These are phyloP conservation scores for Myocastor coypus DNA, from an alignment of 2,113 vertebrate species.

Conservation along the genomic window DNA sequence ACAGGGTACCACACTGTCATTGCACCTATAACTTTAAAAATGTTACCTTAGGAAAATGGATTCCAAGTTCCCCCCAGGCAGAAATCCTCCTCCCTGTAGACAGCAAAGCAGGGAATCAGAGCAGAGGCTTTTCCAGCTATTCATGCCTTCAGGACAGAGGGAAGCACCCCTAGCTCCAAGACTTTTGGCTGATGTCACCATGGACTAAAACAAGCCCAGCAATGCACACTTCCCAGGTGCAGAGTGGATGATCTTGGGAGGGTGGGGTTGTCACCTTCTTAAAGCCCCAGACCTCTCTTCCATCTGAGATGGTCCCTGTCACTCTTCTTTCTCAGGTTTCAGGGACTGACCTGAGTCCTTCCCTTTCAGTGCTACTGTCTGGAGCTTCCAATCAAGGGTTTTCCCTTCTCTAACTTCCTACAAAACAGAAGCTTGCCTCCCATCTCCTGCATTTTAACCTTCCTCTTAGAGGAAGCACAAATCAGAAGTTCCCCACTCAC, in stretches of 20 bases:
- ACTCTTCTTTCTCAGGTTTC: not conserved
- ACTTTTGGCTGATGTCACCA: not conserved
- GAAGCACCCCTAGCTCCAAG: not conserved
- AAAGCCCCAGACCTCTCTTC: not conserved
- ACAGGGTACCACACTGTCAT: not conserved
- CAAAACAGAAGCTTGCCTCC: slow-evolving; percentile 29
- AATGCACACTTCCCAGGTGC: slow-evolving; percentile 43
- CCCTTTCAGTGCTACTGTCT: slow-evolving; percentile 13
- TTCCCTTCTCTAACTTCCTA: slow-evolving; percentile 42
- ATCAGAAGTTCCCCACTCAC: slow-evolving; percentile 68
- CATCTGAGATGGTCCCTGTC: not conserved
- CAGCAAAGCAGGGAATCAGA: not conserved
- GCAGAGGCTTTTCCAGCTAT: not conserved
- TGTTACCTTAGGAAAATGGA: not conserved
- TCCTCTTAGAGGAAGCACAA: slow-evolving; percentile 67
- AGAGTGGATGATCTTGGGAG: not conserved
- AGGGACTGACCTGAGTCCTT: not conserved
- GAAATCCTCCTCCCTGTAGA: not conserved
- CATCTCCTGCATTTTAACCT: slow-evolving; percentile 68
- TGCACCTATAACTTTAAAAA: not conserved
- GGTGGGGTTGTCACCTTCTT: not conserved
- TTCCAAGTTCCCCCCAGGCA: not conserved
- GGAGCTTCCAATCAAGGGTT: slow-evolving; percentile 23
- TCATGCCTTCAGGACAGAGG: not conserved
- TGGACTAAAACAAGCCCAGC: not conserved